Evolutionary conservation across 2,113 vertebrate species (phyloP), one percentile per base, ranked within the genome.

Genomic region (Zapus hudsonius): DNA sequence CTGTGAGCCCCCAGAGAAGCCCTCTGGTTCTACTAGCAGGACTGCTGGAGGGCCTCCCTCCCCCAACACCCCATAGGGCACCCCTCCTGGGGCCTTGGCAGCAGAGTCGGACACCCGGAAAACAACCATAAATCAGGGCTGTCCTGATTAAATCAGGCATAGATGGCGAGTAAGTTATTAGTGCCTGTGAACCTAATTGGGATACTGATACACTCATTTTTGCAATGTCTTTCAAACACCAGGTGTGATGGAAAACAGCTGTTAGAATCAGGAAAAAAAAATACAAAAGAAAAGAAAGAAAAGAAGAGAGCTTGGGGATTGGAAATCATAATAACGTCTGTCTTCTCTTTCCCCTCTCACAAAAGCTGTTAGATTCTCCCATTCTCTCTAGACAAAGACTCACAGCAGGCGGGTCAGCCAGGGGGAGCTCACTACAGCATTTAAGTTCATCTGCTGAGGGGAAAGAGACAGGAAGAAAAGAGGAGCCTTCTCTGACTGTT

Each of bases 221-320:
- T 96, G 95, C 97, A 78, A 83, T 90, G 97, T 97, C 97, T 97
- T 97, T 98, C 98, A 98, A 97, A 98, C 97, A 97, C 97, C 1
- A 82, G 97, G 97, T 96, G 97, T 98, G 98, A 98, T 97, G 97
- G 97, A 97, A 98, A 98, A 97, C 98, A 98, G 98, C 98, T 98
- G 97, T 97, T 97, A 97, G 97, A 96, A 95, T 92, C 92, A 2
- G 29, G 44, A 73, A 44, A 79, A 95, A 52, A 47, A 80, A 93
- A 57, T 57, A 92, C 75, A 2, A 94, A 59, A 79, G 15, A 0
- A 12, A 92, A 87, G 95, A 81, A 95, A 95, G 95, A 93, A 70
- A 95, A 69, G 86, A 84, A 55, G 66, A 0, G n/a, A 40, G 82
- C 96, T 96, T 93, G 76, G 0, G 0, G 36, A 97, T 97, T 95